Evolutionary conservation across 2,113 vertebrate species (phyloP), one percentile per base, ranked within the genome.

Genomic region (Chaenogobius annularis): DNA sequence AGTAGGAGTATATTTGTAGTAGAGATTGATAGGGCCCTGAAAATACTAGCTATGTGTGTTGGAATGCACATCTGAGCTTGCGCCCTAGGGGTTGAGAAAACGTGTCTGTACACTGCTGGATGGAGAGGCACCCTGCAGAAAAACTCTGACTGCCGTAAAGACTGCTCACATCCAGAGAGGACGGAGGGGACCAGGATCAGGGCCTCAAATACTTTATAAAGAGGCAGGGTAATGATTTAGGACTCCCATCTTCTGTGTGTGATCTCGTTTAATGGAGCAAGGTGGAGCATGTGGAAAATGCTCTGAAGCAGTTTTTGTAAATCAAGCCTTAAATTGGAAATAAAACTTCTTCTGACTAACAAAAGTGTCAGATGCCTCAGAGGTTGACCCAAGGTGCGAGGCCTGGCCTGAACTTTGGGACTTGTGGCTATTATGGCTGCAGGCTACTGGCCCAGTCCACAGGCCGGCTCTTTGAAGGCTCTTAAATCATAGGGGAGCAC

Each of bases 401-500:
- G 72, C 83, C 72, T 83, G 7, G 86, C 78, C 84, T 85, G 82
- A 87, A 81, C 71, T 69, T 68, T 72, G 80, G 74, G 77, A 85
- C 82, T 87, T 81, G 87, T 74, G 74, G 70, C 79, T 69, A 69
- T 87, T 75, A 79, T 74, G 67, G 85, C 85, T 83, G 78, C 68
- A 77, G 74, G 75, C 78, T 86, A 72, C 40, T 40, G 61, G 83
- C 82, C 84, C 86, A 37, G 47, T 78, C 71, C 47, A 70, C 72
- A 75, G 82, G 75, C 74, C 83, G 10, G 22, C 86, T 80, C 92
- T 94, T 94, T 94, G 92, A 94, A 94, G 89, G 79, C 72, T 83
- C 82, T 84, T 65, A 93, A 93, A 94, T 94, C 91, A 94, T 91
- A 94, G 93, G 92, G 92, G 93, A 85, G 88, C 83, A 86, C 85